Base-by-base conservation (phyloP, 2,797 vertebrate species). In the Chromobotia macracanthus region DNA sequence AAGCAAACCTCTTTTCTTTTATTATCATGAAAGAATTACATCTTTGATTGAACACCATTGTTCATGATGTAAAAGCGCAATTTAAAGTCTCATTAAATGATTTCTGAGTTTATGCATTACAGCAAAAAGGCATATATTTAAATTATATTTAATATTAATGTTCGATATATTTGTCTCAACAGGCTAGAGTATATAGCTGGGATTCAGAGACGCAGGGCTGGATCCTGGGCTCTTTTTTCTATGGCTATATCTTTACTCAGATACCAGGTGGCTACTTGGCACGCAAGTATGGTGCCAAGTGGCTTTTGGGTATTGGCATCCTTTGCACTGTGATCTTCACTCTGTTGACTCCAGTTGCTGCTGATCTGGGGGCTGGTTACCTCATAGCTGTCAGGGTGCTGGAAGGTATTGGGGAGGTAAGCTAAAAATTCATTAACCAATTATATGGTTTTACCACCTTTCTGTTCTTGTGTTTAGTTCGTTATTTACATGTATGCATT, bases 141-240 rank as follows among this genome's bases (percentile, higher is more conserved):
- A 58, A 12, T 25, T 15, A 2, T 38, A 7, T 38, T 38, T 38
- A 38, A 38, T 31, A 60, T 11, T 23, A 50, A 18, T 46, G 51
- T 13, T 50, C 12, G 44, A 51, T 50, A 8, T 71, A 5, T 83
- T 75, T 77, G 10, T 69, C 28, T 28, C 58, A 28, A 60, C 87
- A 99, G 98, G 96, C 95, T 67, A 92, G 91, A 69, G 93, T 94
- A 64, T 98, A 99, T 87, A 72, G 94, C 61, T 99, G 97, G 97
- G 91, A 97, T 88, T 94, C 95, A 0, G 93, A 95, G 88, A 99
- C 94, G 13, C 97, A 99, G 87, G 98, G 98, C 68, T 99, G 96
- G 97, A 98, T 99, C 89, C 94, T 99, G 65, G 95, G 98, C 65
- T 96, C 97, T 53, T 99, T 99, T 89, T 99, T 99, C 90, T 99